These are phyloP conservation scores for Rotaria magnacalcarata DNA, from an alignment of 2,888 invertebrate genomes.

Conservation along the genomic window DNA sequence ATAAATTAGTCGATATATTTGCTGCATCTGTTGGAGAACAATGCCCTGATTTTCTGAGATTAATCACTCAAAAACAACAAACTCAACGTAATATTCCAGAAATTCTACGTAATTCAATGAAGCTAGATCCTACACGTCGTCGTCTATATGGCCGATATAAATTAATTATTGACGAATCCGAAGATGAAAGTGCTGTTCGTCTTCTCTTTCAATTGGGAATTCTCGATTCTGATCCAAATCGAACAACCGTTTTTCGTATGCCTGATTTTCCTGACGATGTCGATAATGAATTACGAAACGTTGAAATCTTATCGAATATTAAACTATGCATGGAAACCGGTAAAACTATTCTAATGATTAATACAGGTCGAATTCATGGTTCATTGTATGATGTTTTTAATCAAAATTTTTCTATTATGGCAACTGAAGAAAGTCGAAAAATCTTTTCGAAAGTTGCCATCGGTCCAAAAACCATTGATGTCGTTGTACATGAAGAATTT, in stretches of 20 bases:
- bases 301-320: slow-evolving; percentile 9
- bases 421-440: neutral
- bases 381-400: slow-evolving; percentile 26
- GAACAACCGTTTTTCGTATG: slow-evolving; percentile 11
- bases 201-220: neutral
- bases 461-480: neutral
- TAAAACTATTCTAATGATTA: slow-evolving; percentile 15
- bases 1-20: neutral
- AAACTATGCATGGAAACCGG: slow-evolving; percentile 31
- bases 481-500: slow-evolving; percentile 32
- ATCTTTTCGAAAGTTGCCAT: slow-evolving; percentile 17
- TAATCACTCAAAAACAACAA: neutral
- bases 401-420: slow-evolving; percentile 26
- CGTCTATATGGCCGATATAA: neutral
- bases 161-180: slow-evolving; percentile 17
- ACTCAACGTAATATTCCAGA: neutral
- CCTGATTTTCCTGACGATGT: slow-evolving; percentile 11
- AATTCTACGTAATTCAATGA: neutral
- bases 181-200: slow-evolving; percentile 15
- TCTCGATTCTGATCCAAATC: slow-evolving; percentile 2
- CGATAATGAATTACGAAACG: slow-evolving; percentile 28
- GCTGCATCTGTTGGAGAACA: neutral
- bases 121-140: neutral
- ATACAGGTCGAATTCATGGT: slow-evolving; percentile 20
- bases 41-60: neutral